Conservation (phyloP, 2,888 invertebrate species). For the Dysmachus trigonus region DNA sequence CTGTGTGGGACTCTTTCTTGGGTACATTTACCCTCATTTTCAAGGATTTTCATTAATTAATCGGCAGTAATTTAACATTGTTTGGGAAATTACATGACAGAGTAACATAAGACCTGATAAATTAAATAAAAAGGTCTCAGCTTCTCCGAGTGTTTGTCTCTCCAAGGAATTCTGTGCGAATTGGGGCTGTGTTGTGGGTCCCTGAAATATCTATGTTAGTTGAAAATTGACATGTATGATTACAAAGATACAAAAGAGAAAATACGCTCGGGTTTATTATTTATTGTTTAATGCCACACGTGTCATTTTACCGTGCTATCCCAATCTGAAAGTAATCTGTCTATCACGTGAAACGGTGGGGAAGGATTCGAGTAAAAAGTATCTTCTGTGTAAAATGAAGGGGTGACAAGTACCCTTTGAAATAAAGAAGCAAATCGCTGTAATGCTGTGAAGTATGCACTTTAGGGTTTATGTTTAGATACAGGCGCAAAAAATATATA, state of each 20-base stretch:
- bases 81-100: conserved; percentile 16
- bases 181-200: background rate
- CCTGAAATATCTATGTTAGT: background rate
- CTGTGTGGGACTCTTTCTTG: background rate
- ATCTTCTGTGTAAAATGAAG: background rate
- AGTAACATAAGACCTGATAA: conserved; percentile 8
- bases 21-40: conserved; percentile 27
- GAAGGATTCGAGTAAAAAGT: background rate
- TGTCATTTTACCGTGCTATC: background rate
- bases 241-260: background rate
- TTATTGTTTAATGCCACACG: background rate
- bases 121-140: conserved; percentile 22
- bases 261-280: background rate
- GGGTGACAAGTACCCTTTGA: background rate
- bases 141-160: background rate
- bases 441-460: background rate
- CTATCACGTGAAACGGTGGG: background rate
- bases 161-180: background rate
- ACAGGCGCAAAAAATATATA: background rate
- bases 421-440: background rate
- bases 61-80: conserved; percentile 26
- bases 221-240: conserved; percentile 13
- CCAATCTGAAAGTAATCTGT: background rate
- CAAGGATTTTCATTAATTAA: conserved; percentile 33
- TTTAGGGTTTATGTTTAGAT: background rate